Percentiles rank a stretch among this genome's conserved stretches.
Conservation (phyloP, 2,888 invertebrate genomes). For the Rambutsinella grinnellia region DNA sequence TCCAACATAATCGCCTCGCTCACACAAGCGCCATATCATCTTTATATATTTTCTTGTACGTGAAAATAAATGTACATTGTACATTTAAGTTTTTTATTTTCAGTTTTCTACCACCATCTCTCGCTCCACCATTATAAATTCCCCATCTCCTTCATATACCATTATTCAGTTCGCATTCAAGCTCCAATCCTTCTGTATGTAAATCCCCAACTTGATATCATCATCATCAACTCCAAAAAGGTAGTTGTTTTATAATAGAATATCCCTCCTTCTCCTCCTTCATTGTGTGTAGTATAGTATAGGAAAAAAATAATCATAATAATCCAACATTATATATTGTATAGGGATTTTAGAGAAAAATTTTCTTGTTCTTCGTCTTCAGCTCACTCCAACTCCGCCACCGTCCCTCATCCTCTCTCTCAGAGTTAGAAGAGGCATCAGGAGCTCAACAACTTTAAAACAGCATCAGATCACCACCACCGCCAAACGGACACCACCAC, state of each 20-base stretch:
- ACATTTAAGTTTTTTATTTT: neutral
- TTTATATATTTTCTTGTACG: slow-evolving; percentile 19
- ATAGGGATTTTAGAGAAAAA: slow-evolving; percentile 31
- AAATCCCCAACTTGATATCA: slow-evolving; percentile 16
- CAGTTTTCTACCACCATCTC: neutral
- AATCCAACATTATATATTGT: slow-evolving; percentile 50
- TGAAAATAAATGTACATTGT: slow-evolving; percentile 6
- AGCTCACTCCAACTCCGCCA: slow-evolving; percentile 46
- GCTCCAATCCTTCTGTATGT: slow-evolving; percentile 37
- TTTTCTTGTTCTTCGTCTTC: slow-evolving; percentile 45
- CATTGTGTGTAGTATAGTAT: slow-evolving; percentile 32
- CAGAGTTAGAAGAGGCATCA: slow-evolving; percentile 53
- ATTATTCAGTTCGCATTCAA: slow-evolving; percentile 47
- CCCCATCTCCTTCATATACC: slow-evolving; percentile 53
- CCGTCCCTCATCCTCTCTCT: slow-evolving; percentile 56
- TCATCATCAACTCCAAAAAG: slow-evolving; percentile 30
- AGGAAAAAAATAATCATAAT: slow-evolving; percentile 54
- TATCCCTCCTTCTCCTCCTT: slow-evolving; percentile 51
- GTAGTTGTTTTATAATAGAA: slow-evolving; percentile 26
- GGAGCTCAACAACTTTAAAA: slow-evolving; percentile 43
- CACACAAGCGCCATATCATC: slow-evolving; percentile 14
- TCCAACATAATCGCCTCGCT: slow-evolving; percentile 30
- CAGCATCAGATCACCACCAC: slow-evolving; percentile 44
- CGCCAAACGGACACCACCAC: slow-evolving; percentile 37
- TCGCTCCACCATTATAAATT: slow-evolving; percentile 50